Base-by-base conservation (phyloP, 1,140 invertebrate genomes). In the Cyphomyrmex costatus region DNA sequence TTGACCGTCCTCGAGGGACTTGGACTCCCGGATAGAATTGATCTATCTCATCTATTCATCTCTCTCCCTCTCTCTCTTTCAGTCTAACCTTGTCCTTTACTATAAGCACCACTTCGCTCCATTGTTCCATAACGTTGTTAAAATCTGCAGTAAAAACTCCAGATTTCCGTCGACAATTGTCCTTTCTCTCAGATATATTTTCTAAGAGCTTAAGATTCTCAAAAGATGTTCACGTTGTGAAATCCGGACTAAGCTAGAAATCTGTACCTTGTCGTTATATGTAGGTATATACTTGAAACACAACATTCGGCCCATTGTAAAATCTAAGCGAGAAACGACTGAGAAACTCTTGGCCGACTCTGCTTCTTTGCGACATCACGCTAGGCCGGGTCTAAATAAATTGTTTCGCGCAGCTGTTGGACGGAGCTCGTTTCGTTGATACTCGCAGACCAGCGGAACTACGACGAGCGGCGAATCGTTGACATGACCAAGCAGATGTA, bases 351-450 rank as follows among this genome's bases (percentile, higher is more conserved):
- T 53, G 49, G 49, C 71, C 14, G 49, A 14, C 19, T 49, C 42
- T n/a, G 16, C 33, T 74, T 24, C 30, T 60, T 76, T 60, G 53
- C 53, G 33, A 76, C 73, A 74, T 36, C 30, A n/a, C 16, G 27
- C 51, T 76, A 76, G 53, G 53, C 53, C 24, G n/a, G 30, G 46
- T 24, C 30, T 68, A 68, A 79, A 68, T 51, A 79, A 79, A 51
- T 68, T 51, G 63, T 66, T 68, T 79, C 46, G 27, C 42, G 30
- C 27, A 68, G 77, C 27, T 79, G 63, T 53, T 53, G 8, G 46
- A 51, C 36, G 1, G 65, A 24, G 36, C 42, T 79, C n/a, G 42
- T 66, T 33, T 66, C 33, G 27, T 19, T 21, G 76, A 79, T 66
- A 14, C 56, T 60, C 4, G 53, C 73, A 36, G 27, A 6, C 30